Base-by-base conservation (phyloP, 92 coral and sea anemone genomes). In the Parazoanthus swiftii region DNA sequence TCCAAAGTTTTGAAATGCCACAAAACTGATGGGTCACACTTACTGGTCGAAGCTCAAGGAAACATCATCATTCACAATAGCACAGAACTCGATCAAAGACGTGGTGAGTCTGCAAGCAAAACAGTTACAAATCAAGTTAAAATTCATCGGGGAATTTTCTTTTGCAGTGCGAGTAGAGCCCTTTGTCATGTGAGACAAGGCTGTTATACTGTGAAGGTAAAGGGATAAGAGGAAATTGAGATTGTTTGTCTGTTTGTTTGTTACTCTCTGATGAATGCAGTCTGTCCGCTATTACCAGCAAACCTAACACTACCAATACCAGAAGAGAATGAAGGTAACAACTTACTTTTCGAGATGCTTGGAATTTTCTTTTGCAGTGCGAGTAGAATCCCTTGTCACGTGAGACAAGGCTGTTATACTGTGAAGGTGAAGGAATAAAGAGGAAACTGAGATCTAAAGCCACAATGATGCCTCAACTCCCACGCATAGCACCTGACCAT, bases 291-390 rank as follows among this genome's bases (percentile, higher is more conserved):
- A 6, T 0, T 54, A 14, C 59, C 23, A 20, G 2, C 70, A 63
- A 63, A 63, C 16, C 70, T 21, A 20, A 6, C 8, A 14, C 3
- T 54, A 14, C 42, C 78, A 68, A 37, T 5, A 36, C 7, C 77
- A 70, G 42, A 33, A 48, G 9, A 6, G 14, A 15, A n/a, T n/a
- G n/a, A n/a, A n/a, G 38, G 11, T 8, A 80, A 21, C 43, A 29
- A 90, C 90, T 89, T 89, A 95, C 99, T 86, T 87, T 81, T 94
- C 91, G 16, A 97, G 86, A 38, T 93, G 94, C 58, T 91, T 79
- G 0, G 91, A 89, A 76, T 94, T 95, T 74, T 91, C 85, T 50
- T 80, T 80, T 50, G 98, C 96, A 15, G 85, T 86, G 26, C 65
- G 77, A 50, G 89, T 86, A 0, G 97, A 92, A 48, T 79, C 89